These are phyloP conservation scores for Scaptodrosophila lebanonensis DNA, from an alignment of 1,140 invertebrate genomes.

Conservation along the genomic window DNA sequence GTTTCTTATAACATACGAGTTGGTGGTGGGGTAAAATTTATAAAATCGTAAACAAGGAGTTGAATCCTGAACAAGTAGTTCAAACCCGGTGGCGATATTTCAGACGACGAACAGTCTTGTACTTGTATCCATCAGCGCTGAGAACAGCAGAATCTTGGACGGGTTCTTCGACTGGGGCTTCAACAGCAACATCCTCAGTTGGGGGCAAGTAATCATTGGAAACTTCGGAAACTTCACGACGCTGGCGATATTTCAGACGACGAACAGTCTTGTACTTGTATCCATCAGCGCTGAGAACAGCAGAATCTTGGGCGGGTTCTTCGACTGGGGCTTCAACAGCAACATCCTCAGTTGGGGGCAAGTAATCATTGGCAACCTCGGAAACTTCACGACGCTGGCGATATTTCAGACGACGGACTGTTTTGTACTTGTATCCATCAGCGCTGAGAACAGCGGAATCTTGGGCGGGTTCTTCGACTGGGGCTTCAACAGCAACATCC, in stretches of 20 bases:
- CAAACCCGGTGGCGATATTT: constrained; percentile 40
- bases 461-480: constrained; percentile 21
- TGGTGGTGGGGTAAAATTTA: constrained; percentile 39
- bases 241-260: constrained; percentile 48
- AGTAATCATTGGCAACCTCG: constrained; percentile 46
- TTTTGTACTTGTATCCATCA: constrained; percentile 60
- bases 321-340: constrained; percentile 6
- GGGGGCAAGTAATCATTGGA: constrained; percentile 48
- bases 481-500: constrained; percentile 5
- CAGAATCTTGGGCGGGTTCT: constrained; percentile 28
- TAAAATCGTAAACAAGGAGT: constrained; percentile 48
- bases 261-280: constrained; percentile 59
- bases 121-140: constrained; percentile 44
- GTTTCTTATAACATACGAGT: constrained; percentile 55
- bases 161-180: constrained; percentile 17
- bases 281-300: constrained; percentile 39
- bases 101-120: constrained; percentile 51
- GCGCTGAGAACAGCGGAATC: constrained; percentile 39
- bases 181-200: constrained; percentile 21
- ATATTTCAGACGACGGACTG: constrained; percentile 48
- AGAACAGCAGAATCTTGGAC: constrained; percentile 28
- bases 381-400: constrained; percentile 61
- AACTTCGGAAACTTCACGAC: constrained; percentile 53
- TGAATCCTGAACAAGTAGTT: constrained; percentile 13
- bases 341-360: constrained; percentile 42